These are phyloP conservation scores for Drosophila silvestris DNA, from an alignment of 2,888 invertebrate genomes.

Conservation along the genomic window DNA sequence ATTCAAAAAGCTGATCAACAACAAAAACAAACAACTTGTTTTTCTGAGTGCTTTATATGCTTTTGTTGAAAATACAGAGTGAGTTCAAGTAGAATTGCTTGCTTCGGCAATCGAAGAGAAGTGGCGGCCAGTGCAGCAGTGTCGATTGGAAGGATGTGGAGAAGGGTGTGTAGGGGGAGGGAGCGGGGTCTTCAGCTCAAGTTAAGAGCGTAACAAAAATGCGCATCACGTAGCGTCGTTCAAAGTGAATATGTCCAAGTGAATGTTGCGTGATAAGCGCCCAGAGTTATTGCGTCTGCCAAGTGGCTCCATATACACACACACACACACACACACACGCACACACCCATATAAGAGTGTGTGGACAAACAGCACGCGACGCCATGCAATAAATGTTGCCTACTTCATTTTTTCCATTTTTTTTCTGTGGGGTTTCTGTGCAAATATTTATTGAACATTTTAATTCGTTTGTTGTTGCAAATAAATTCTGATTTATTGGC, in stretches of 20 bases:
- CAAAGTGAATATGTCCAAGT: slow-evolving; percentile 83
- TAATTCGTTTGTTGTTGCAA: slow-evolving; percentile 85
- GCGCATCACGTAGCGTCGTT: slow-evolving; percentile 84
- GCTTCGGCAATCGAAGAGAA: neutral
- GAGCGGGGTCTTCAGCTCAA: slow-evolving; percentile 25
- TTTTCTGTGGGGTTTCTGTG: slow-evolving; percentile 51
- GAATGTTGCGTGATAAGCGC: slow-evolving; percentile 66
- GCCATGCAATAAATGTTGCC: slow-evolving; percentile 66
- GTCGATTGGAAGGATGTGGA: neutral
- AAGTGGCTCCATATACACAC: slow-evolving; percentile 47
- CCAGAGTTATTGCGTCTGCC: slow-evolving; percentile 70
- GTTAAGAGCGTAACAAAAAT: slow-evolving; percentile 83
- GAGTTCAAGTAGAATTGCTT: slow-evolving; percentile 5
- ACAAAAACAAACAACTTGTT: slow-evolving; percentile 1
- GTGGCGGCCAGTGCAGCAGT: slow-evolving; percentile 2
- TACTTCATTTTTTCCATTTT: slow-evolving; percentile 30
- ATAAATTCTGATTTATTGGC: slow-evolving; percentile 86
- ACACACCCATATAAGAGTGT: neutral
- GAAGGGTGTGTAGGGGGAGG: neutral
- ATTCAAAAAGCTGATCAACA: neutral
- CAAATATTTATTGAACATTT: slow-evolving; percentile 86
- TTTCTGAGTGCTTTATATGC: slow-evolving; percentile 23
- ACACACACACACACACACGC: slow-evolving; percentile 15
- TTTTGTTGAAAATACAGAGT: neutral
- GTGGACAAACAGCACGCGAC: slow-evolving; percentile 18